Base-by-base conservation (phyloP, 2,113 vertebrate genomes). In the Sprattus sprattus region DNA sequence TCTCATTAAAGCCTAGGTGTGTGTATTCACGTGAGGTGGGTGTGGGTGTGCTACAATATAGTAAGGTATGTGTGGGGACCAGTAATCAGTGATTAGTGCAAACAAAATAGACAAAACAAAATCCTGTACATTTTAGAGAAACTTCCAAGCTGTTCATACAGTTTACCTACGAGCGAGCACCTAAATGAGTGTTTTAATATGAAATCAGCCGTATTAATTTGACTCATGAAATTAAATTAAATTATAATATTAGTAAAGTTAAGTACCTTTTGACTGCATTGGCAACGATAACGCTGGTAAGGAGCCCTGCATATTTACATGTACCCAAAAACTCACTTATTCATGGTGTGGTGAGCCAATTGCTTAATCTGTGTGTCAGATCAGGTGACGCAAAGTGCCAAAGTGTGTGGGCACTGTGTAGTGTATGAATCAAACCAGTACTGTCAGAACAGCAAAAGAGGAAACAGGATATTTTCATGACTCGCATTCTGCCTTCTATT, bases 1-100 rank as follows among this genome's bases (percentile, higher is more conserved):
- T 92, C 92, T 95, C 92, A 94, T 94, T 95, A 94, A 81, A 75
- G 81, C 75, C 10, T 22, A 20, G 60, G 86, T 67, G 85, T 82
- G 88, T 16, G 78, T 81, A 60, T 49, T 44, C 85, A 82, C 16
- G 50, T 81, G 52, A 86, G 86, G 86, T 85, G 81, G 8, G 54
- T 78, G 32, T 18, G 47, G 10, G 50, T 81, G 64, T 85, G 47
- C 22, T 47, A 18, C 82, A 85, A 81, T 22, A 57, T 80, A 84
- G 46, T 57, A 20, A 60, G 20, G 32, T 64, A 75, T 54, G 39
- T 84, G 54, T 86, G 50, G 89, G 47, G 81, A 80, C 4, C 46
- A 39, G 15, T 39, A 39, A 13, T 32, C 71, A 39, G 10, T 78
- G 25, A 4, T 78, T 28, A 67, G n/a, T 11, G 64, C 64, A 67